Evolutionary conservation across 2,888 invertebrate genomes (phyloP), one percentile per base, ranked within the genome.

Genomic region (Callyntrura sp.): DNA sequence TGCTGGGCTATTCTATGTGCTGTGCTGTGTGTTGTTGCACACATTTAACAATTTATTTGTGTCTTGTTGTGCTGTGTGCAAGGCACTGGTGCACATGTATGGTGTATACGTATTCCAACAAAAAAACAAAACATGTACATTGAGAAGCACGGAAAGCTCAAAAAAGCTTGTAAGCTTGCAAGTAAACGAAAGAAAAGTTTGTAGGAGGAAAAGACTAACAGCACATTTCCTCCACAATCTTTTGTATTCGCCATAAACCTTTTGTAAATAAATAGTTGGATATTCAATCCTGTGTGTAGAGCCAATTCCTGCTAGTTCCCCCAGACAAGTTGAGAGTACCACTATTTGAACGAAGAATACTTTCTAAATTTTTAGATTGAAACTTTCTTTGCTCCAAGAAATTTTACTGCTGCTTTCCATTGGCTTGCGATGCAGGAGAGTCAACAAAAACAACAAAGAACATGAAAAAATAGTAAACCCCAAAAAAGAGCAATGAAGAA

Each of bases 241-340:
- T 65, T 25, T 62, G 48, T 83, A 28, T 51, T 83, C 35, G n/a
- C 68, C 65, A 25, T 83, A 83, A 83, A 83, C 83, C 65, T 68
- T 83, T 68, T 51, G 65, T 51, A 68, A 68, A 81, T 81, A 81
- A 43, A 81, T 81, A 43, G 79, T 14, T 35, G 35, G 35, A 35
- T 35, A 35, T 35, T 35, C 17, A n/a, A 73, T 12, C 25, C 23
- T 14, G 23, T 62, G 23, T 62, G 23, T 48, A 14, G 11, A 43
- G 17, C 0, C 76, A 11, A 14, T 20, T 48, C n/a, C 23, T n/a
- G 12, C 62, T 9, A 17, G 20, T 25, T 12, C 65, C 2, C 28
- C 65, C 1, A 65, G 6, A 65, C 28, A 65, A 28, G 11, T 23
- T 62, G 62, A 20, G 25, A 62, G 51, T 51, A 51, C 51, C 51